Evolutionary conservation across 2,113 vertebrate genomes (phyloP), one percentile per base, ranked within the genome.

Genomic region (Hepsetus odoe): DNA sequence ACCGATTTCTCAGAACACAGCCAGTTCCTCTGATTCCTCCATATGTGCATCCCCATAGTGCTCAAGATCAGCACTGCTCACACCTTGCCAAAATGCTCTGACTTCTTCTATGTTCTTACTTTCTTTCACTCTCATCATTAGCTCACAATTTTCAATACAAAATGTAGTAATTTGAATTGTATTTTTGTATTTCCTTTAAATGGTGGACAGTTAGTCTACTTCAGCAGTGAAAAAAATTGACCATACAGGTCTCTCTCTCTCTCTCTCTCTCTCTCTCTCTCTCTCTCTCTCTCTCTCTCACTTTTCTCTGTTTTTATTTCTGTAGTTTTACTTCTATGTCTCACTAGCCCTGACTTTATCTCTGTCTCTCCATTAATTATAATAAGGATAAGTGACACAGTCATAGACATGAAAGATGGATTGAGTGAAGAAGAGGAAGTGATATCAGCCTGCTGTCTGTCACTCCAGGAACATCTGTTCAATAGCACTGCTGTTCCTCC

Each of bases 381-480:
- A 18, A 46, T 30, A 5, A 46, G 44, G 56, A 74, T 16, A 49
- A 62, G 62, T 49, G 11, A 61, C 24, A 33, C 10, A 2, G 7
- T 16, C 10, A 14, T 46, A 42, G 49, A 44, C 0, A 4, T 0
- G 28, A 12, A 32, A 33, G 16, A 24, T 3, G 32, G 11, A 16
- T 58, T 32, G 16, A 58, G 26, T 33, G 10, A 18, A 30, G 24
- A 62, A 22, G 42, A 51, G 72, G 4, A 61, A 64, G 58, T 64
- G 73, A 67, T n/a, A 76, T 26, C 51, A 58, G 12, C 35, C 65
- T 55, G 46, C 44, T 74, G 64, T 56, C 11, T 32, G 30, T 32
- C 59, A 62, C 28, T 62, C 59, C 28, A 12, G 32, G 61, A 38
- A 64, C 59, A 64, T 65, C 61, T 65, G 61, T 35, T 65, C 61